Base-by-base conservation (phyloP, 2,797 vertebrate genomes). In the Chaunax sp. region DNA sequence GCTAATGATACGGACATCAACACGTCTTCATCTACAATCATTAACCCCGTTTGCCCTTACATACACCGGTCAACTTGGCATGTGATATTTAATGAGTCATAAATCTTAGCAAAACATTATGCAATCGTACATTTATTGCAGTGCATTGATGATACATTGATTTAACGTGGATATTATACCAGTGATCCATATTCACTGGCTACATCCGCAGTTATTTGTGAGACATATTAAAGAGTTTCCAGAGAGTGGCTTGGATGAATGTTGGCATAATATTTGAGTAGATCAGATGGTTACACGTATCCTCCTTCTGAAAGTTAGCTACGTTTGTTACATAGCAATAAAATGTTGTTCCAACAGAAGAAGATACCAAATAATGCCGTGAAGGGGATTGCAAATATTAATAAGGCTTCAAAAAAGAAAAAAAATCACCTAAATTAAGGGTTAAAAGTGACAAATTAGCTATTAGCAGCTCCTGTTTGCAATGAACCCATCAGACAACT, bases 81-180 rank as follows among this genome's bases (percentile, higher is more conserved):
- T 28, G 43, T 45, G 25, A 26, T 38, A 37, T 19, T 57, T 56
- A 46, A 62, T 41, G 41, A n/a, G 26, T 19, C 20, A 28, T 16
- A 26, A 18, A 26, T 40, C 18, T 40, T 46, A 20, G 13, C 6
- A 25, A 41, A 64, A 22, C 9, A 20, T 30, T 45, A 53, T 35
- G 51, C 35, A 18, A 47, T 20, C 46, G 44, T 18, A 23, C 37
- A 66, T 66, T 69, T 37, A 63, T 49, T 60, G 41, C 45, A 45
- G n/a, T 5, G 18, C 25, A 46, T 55, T 45, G 53, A 52, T 5
- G 18, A 16, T 20, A 14, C n/a, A 60, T 37, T 50, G 20, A 60
- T 69, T 55, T 25, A 49, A 30, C 62, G 46, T 54, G 25, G 20
- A 23, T 41, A 52, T 52, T 25, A 50, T 25, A 49, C 18, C 38